phyloP scores from a whole-genome alignment of 1,140 invertebrate genomes.

The Nasonia longicornis region DNA sequence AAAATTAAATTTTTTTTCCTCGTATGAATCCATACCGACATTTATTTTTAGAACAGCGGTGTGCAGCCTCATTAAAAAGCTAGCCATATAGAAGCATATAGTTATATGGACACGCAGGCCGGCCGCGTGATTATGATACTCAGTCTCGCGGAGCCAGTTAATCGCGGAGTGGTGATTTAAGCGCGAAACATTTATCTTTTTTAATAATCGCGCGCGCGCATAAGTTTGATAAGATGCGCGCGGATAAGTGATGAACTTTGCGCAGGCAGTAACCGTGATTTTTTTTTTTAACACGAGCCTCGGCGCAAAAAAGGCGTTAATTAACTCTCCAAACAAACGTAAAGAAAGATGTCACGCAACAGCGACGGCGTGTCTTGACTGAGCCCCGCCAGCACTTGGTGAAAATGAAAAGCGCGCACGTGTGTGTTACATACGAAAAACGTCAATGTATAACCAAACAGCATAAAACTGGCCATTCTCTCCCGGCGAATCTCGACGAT shows the following conservation, averaged over 20 bases:
- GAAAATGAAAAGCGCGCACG: too few species aligned
- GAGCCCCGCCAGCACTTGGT: not conserved
- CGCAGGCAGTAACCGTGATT: not conserved
- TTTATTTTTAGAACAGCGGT: not conserved
- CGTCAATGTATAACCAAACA: not conserved
- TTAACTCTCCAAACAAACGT: not conserved
- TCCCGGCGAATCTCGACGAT: not conserved
- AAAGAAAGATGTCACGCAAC: not conserved
- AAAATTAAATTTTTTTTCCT: slow-evolving; percentile 5
- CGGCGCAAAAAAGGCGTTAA: not conserved
- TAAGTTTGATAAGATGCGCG: not conserved
- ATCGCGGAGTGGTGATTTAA: not conserved
- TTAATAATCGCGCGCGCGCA: not conserved
- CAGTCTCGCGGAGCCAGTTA: slow-evolving; percentile 7
- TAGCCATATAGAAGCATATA: not conserved
- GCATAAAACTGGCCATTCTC: not conserved
- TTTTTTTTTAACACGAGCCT: not conserved
- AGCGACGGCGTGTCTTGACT: not conserved
- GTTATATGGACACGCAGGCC: not conserved
- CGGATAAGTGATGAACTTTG: not conserved
- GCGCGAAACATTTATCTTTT: slow-evolving; percentile 16
- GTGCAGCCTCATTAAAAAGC: not conserved
- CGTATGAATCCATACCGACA: not conserved
- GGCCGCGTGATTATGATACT: slow-evolving; percentile 7
- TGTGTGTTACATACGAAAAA: not conserved